Base-by-base conservation (phyloP, 1,140 invertebrate species). In the Drosophila takahashii region DNA sequence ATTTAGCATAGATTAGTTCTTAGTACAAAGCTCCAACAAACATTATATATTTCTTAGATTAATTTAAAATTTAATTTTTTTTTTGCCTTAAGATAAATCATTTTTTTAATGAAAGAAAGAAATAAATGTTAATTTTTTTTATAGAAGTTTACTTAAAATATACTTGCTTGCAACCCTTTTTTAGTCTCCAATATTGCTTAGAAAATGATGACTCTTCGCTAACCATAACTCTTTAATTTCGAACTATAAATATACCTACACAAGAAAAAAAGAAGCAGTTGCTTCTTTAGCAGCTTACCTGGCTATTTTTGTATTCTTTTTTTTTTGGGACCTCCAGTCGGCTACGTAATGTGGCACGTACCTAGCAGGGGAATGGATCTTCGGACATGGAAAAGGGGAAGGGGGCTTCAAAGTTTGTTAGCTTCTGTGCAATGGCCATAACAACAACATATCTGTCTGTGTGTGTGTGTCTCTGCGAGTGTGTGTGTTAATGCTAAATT, bases 401-500 rank as follows among this genome's bases (percentile, higher is more conserved):
- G 15, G 41, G 15, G 9, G 41, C 8, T 26, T 16, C 41, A 59
- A 47, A 47, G 32, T 15, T 9, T 67, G 15, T 42, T 67, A 34
- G 45, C 58, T 26, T 27, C 62, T 47, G 39, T 66, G 65, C 65
- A 66, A 37, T 69, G 65, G 48, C 39, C 45, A 44, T 44, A 53
- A 69, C 26, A 64, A 47, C 62, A 58, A 39, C 41, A 54, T 29
- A 7, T 0, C 60, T 59, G 34, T 27, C 10, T 18, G 27, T 51
- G 52, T 44, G 15, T 16, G 16, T 22, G 39, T 18, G 15, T 39
- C 2, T 52, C 34, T 64, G 59, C 36, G 13, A 18, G 16, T 73
- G 70, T 73, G 37, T 73, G 70, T 73, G 70, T 73, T 73, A 73
- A 73, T 73, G 70, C 67, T 72, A 73, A 73, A 73, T 73, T 73